phyloP scores from a whole-genome alignment of 2,888 invertebrate species.

The Lingula anatina region DNA sequence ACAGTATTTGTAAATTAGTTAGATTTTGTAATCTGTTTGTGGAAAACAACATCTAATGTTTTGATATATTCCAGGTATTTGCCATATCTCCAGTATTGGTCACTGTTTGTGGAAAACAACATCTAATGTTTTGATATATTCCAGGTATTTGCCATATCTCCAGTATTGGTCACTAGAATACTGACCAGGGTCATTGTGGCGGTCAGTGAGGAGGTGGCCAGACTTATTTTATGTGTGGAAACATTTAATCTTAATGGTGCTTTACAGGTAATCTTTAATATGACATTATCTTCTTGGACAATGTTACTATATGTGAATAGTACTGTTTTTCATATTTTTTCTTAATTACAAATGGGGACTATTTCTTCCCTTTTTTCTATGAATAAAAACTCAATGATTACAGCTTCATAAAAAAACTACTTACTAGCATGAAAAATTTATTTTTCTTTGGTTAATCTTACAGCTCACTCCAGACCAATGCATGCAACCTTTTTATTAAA shows the following conservation, averaged over 20 bases:
- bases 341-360: too few relatives aligned
- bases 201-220: slow-evolving; percentile 84
- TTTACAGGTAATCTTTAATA: slow-evolving; percentile 39
- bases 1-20: not conserved
- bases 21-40: not conserved
- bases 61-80: slow-evolving; percentile 61
- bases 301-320: too few relatives aligned
- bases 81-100: slow-evolving; percentile 75
- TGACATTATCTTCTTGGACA: not conserved
- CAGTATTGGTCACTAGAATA: slow-evolving; percentile 63
- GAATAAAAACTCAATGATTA: too few relatives aligned
- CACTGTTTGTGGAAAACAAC: too few relatives aligned
- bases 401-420: too few relatives aligned
- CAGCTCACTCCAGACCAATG: not conserved
- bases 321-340: too few relatives aligned
- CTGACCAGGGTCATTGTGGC: slow-evolving; percentile 77
- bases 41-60: too few relatives aligned
- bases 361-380: too few relatives aligned
- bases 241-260: slow-evolving; percentile 44
- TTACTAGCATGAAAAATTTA: too few relatives aligned
- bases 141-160: slow-evolving; percentile 75
- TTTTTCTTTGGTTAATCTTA: not conserved
- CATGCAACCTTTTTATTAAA: slow-evolving; percentile 1
- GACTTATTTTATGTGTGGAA: slow-evolving; percentile 74
- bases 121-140: slow-evolving; percentile 8